Percentiles rank a stretch among this genome's conserved stretches.
Evolutionary conservation across 1,140 invertebrate species (phyloP).

Genomic region (Drosophila sulfurigaster): DNA sequence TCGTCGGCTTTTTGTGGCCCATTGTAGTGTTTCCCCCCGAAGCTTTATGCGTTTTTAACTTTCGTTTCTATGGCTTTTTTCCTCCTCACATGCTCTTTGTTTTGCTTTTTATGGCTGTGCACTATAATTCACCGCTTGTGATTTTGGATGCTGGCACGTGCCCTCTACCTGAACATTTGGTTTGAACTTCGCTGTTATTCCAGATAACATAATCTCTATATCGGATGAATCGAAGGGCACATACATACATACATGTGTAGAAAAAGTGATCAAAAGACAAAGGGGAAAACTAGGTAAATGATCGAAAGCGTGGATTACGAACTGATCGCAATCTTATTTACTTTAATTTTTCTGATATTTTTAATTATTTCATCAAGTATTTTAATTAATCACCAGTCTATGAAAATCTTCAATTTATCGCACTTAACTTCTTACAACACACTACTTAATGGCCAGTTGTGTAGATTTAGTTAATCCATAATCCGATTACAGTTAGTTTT

Average conservation of each 20-base stretch:
- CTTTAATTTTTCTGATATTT: too few relatives aligned
- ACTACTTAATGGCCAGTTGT: too few relatives aligned
- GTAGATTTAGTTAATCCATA: too few relatives aligned
- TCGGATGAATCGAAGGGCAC: background rate
- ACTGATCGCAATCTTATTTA: too few relatives aligned
- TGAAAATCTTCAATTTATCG: too few relatives aligned
- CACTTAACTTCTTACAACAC: too few relatives aligned
- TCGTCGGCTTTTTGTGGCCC: constrained; percentile 41
- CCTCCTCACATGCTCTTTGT: background rate
- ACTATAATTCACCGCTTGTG: constrained; percentile 40
- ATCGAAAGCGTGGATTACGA: background rate
- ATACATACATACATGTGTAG: background rate
- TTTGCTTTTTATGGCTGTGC: constrained; percentile 41
- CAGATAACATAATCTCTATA: constrained; percentile 7
- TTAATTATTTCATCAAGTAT: too few relatives aligned
- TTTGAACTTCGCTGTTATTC: constrained; percentile 45
- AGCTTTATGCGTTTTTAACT: constrained; percentile 52
- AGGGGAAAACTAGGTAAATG: background rate
- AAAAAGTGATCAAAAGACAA: background rate
- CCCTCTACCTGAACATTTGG: constrained; percentile 49
- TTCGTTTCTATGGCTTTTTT: constrained; percentile 55
- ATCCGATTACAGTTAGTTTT: too few relatives aligned
- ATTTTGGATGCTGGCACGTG: constrained; percentile 61
- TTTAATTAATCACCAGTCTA: too few relatives aligned
- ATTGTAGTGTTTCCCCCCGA: constrained; percentile 31